phyloP scores from a whole-genome alignment of 2,113 vertebrate species.

The Zosterops lateralis region DNA sequence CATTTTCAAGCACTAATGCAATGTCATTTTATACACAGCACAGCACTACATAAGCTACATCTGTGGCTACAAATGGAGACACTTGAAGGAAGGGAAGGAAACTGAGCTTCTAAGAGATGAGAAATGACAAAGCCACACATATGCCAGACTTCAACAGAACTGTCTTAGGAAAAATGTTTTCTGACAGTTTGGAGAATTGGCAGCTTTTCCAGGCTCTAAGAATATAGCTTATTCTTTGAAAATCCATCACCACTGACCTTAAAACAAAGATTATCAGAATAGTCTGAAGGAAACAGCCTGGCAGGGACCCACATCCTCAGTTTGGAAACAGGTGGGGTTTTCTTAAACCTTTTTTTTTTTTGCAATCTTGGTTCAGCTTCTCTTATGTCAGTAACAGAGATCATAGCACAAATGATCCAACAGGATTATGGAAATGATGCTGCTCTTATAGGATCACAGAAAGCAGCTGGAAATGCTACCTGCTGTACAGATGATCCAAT shows the following conservation, averaged over 20 bases:
- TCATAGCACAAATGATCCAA: background rate
- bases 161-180: background rate
- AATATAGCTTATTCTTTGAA: background rate
- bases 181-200: background rate
- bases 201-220: background rate
- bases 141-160: background rate
- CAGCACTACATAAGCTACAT: background rate
- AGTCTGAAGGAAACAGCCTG: background rate
- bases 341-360: background rate
- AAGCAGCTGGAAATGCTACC: background rate
- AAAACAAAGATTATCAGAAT: background rate
- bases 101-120: background rate
- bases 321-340: background rate
- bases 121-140: slow-evolving; percentile 10
- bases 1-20: background rate
- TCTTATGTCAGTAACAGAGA: background rate
- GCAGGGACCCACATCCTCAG: background rate
- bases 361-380: background rate
- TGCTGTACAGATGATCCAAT: background rate
- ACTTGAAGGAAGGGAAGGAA: background rate
- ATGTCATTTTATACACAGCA: background rate
- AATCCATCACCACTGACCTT: background rate
- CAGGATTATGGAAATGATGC: background rate
- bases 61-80: background rate
- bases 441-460: background rate